Base-by-base conservation (phyloP, 1,140 invertebrate genomes). In the Zeugodacus cucurbitae region DNA sequence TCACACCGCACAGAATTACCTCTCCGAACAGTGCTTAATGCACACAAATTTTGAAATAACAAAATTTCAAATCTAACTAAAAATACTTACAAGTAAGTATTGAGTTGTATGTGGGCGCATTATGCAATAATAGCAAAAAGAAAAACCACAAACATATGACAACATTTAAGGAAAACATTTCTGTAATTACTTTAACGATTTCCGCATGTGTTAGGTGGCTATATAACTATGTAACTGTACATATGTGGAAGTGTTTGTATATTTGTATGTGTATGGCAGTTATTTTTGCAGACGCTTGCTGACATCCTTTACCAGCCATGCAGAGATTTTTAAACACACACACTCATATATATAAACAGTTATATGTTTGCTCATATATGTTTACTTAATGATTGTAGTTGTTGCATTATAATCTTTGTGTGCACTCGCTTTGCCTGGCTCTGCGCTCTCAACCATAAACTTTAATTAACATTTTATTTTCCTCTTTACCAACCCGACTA, bases 381-480 rank as follows among this genome's bases (percentile, higher is more conserved):
- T 41, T 82, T 82, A 26, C 74, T 44, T 48, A 34, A 41, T 48
- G 44, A 48, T 41, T 48, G 74, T 82, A 48, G 37, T 82, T 82
- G 74, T 48, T 82, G 74, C 37, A 82, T 82, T 54, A 44, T 82
- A 82, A 48, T 10, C 41, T 82, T 82, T 82, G 74, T 82, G 26
- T 41, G 34, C 74, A n/a, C n/a, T n/a, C n/a, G n/a, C n/a, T n/a
- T n/a, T 82, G 41, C 32, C 10, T 62, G 34, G 32, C 41, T 82
- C 41, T 22, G 41, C 74, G 26, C n/a, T 82, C 41, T 82, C 74
- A 82, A 82, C 74, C 74, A 82, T 82, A 82, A 82, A 82, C 41
- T 82, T 82, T 82, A 82, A 82, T 82, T 82, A 82, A 82, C 74
- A 82, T 82, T 82, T 82, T 48, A 82, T 82, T 82, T 82, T 82